Conservation (phyloP, 2,888 invertebrate genomes). For the Drosophila monieri region DNA sequence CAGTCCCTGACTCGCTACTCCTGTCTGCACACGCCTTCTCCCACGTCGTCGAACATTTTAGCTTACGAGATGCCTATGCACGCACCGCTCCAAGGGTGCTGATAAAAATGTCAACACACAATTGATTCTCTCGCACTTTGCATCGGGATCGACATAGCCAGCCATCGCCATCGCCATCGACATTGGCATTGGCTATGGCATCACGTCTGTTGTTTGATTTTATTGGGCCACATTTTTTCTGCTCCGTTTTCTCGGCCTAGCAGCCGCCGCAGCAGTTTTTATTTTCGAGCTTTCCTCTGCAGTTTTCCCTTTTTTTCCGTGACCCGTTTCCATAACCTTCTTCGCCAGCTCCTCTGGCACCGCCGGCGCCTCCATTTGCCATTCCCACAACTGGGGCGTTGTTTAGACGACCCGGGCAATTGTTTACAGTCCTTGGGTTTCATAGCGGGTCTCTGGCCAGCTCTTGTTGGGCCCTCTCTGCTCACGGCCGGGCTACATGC, state of each 20-base stretch:
- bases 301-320: slow-evolving; percentile 36
- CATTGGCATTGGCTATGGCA: slow-evolving; percentile 47
- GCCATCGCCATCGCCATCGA: slow-evolving; percentile 7
- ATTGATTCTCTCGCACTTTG: slow-evolving; percentile 73
- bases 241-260: slow-evolving; percentile 31
- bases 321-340: slow-evolving; percentile 12
- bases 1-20: not conserved
- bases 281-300: slow-evolving; percentile 51
- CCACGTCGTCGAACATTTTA: slow-evolving; percentile 62
- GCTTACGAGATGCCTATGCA: slow-evolving; percentile 65
- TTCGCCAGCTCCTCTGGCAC: not conserved
- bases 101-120: slow-evolving; percentile 79
- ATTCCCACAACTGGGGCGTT: slow-evolving; percentile 45
- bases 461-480: slow-evolving; percentile 39
- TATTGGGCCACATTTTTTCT: slow-evolving; percentile 70
- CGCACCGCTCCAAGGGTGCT: slow-evolving; percentile 52
- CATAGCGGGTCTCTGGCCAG: slow-evolving; percentile 25
- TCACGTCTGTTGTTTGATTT: slow-evolving; percentile 78
- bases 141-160: slow-evolving; percentile 21
- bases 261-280: slow-evolving; percentile 38
- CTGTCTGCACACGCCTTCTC: not conserved
- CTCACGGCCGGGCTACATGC: slow-evolving; percentile 50
- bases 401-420: slow-evolving; percentile 70
- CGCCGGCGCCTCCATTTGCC: slow-evolving; percentile 3
- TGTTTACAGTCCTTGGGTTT: slow-evolving; percentile 74